phyloP scores from a whole-genome alignment of 2,113 vertebrate genomes.

The Brachypteracias leptosomus region DNA sequence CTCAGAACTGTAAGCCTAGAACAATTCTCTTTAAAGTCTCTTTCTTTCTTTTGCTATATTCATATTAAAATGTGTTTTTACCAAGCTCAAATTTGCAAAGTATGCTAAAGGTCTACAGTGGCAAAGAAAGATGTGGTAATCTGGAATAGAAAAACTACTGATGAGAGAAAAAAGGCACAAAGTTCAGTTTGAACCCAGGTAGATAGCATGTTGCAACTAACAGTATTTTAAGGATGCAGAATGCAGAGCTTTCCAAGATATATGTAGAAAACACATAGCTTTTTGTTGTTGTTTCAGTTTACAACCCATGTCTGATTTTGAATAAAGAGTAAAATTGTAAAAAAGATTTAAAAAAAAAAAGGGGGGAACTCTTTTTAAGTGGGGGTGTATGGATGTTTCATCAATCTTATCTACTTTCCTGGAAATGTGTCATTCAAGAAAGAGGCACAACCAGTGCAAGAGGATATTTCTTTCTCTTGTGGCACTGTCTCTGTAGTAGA shows the following conservation, averaged over 20 bases:
- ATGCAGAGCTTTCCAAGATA: neutral
- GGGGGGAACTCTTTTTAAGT: neutral
- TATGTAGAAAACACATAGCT: neutral
- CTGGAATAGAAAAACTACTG: neutral
- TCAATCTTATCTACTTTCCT: neutral
- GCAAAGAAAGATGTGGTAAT: neutral
- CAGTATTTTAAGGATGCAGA: neutral
- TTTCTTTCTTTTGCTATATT: neutral
- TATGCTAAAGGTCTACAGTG: neutral
- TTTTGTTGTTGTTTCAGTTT: neutral
- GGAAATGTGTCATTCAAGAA: neutral
- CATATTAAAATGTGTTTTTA: neutral
- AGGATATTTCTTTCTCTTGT: neutral
- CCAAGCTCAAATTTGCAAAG: neutral
- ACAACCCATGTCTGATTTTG: neutral
- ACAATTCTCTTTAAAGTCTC: neutral
- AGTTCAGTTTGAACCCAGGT: slow-evolving; percentile 19
- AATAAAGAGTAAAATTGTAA: neutral
- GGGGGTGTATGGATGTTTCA: neutral
- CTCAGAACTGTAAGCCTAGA: neutral
- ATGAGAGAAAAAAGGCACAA: slow-evolving; percentile 15
- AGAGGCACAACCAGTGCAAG: neutral
- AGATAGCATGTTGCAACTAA: neutral
- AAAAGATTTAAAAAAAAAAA: neutral
- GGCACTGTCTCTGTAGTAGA: neutral